phyloP scores from a whole-genome alignment of 2,888 invertebrate species.

The Eudasyphora cyanicolor region DNA sequence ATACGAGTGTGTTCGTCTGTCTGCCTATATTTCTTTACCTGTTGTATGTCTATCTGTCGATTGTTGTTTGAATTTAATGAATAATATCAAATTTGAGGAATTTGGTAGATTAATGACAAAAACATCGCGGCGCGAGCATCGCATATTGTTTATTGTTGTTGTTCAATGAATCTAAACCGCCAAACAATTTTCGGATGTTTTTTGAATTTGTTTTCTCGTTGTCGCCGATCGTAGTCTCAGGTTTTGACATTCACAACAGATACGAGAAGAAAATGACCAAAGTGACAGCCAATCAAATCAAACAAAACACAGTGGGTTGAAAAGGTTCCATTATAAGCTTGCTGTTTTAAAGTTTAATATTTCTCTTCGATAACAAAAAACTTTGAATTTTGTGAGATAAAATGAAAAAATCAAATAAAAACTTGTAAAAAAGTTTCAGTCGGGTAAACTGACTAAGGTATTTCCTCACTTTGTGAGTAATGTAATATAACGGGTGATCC shows the following conservation, averaged over 20 bases:
- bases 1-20: not conserved
- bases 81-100: conserved; percentile 12
- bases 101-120: conserved; percentile 2
- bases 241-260: conserved; percentile 15
- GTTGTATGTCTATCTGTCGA: not conserved
- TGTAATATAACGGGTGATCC: too few relatives aligned
- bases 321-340: too few relatives aligned
- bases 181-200: conserved; percentile 27
- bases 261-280: conserved; percentile 2
- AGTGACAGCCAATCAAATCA: not conserved
- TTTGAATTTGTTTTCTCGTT: not conserved
- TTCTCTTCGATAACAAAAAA: too few relatives aligned
- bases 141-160: conserved; percentile 6
- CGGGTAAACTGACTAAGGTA: too few relatives aligned
- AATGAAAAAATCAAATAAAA: too few relatives aligned
- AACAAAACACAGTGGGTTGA: too few relatives aligned
- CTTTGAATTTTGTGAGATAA: too few relatives aligned
- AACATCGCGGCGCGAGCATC: not conserved
- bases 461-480: too few relatives aligned
- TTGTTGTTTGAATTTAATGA: not conserved
- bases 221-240: not conserved
- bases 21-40: not conserved
- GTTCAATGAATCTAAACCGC: conserved; percentile 24
- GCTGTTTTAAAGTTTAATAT: too few relatives aligned
- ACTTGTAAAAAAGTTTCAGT: too few relatives aligned